Percentiles rank a stretch among this genome's conserved stretches.
phyloP scores from a whole-genome alignment of 2,797 vertebrate genomes.

The Centroberyx gerrardi region DNA sequence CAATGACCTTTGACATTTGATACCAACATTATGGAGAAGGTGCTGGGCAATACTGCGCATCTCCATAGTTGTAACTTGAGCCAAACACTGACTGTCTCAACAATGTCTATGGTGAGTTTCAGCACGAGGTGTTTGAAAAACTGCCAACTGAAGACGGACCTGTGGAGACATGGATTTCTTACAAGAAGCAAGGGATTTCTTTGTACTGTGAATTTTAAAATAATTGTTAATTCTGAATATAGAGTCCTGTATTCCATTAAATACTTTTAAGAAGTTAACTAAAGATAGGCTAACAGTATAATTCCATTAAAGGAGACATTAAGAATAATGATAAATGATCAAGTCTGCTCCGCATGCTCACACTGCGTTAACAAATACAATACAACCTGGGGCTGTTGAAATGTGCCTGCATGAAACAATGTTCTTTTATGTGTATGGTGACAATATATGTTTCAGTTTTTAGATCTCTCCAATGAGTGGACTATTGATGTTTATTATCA shows the following conservation, averaged over 20 bases:
- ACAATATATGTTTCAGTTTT: not conserved
- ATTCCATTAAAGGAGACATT: not conserved
- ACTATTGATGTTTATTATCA: constrained; percentile 14
- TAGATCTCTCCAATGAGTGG: constrained; percentile 1
- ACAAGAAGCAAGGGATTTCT: not conserved
- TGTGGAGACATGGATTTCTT: not conserved
- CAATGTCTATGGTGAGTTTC: not conserved
- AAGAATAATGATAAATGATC: constrained; percentile 31
- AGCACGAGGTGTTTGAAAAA: not conserved
- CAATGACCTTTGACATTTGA: constrained; percentile 17
- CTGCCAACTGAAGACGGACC: not conserved
- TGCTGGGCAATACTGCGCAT: not conserved
- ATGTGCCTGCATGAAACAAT: constrained; percentile 29
- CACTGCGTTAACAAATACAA: constrained; percentile 5
- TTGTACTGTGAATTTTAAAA: constrained; percentile 47
- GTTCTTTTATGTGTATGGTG: constrained; percentile 8
- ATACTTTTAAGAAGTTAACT: not conserved
- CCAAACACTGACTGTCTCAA: not conserved
- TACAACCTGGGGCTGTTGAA: not conserved
- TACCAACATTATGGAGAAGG: not conserved
- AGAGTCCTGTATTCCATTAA: not conserved
- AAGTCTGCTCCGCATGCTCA: constrained; percentile 22
- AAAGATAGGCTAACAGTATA: not conserved
- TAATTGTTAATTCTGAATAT: constrained; percentile 3
- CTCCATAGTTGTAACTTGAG: not conserved